Base-by-base conservation (phyloP, 1,140 invertebrate genomes). In the Manduca sexta region DNA sequence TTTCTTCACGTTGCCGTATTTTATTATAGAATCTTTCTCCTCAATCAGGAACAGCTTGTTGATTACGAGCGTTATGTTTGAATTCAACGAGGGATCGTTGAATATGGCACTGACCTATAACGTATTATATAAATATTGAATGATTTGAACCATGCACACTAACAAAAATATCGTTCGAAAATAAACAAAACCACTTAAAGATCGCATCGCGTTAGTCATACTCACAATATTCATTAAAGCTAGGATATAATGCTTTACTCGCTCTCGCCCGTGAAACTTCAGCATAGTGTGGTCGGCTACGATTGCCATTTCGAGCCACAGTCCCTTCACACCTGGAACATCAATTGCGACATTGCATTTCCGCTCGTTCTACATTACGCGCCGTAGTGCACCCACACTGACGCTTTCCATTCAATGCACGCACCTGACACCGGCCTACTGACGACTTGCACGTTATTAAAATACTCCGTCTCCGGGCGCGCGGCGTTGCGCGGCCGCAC, bases 211-310 rank as follows among this genome's bases (percentile, higher is more conserved):
- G 11, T 33, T 34, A 17, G 37, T 30, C 37, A 62, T 84, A 83
- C 79, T 91, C 87, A 93, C 93, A 53, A 94, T 94, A 66, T 93
- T 94, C 84, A 94, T 89, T 44, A 93, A 86, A 2, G 92, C 91
- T 46, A 94, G 82, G 53, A 94, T 88, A 70, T 94, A 94, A 52
- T 92, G 90, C 62, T 90, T 88, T 10, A 92, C 89, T 58, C 89
- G 84, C 35, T 88, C 87, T 53, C 85, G 84, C 6, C 91, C 91
- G 63, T 94, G 91, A 74, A 93, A 93, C 44, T 89, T 83, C 49
- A 93, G 86, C 53, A 93, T 89, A 0, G 91, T 90, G 63, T 91
- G 86, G 74, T 93, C 92, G 13, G 90, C 90, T 8, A 89, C 91
- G 12, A 94, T 84, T 2, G 90, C 89, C 49, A 93, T 86, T 76